Base-by-base conservation (phyloP, 2,888 invertebrate genomes). In the Deilephila porcellus region DNA sequence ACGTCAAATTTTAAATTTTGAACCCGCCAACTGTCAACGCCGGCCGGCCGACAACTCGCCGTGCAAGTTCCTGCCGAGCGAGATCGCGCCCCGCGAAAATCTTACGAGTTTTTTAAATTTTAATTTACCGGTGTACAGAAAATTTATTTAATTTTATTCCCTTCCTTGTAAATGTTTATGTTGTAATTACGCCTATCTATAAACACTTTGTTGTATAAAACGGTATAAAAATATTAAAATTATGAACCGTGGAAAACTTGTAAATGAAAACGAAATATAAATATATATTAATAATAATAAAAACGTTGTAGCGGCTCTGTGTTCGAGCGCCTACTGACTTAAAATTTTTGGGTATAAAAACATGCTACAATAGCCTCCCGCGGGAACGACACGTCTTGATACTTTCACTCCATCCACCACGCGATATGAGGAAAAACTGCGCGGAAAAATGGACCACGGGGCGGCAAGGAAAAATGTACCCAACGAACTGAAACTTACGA, bases 271-370 rank as follows among this genome's bases (percentile, higher is more conserved):
- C 94, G 93, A 94, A 94, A 94, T 94, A 94, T 94, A 94, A 94
- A 94, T 94, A 94, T 94, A 94, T 94, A 94, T 92, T 93, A 93
- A 92, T 93, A 93, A 91, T 92, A 93, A 93, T 94, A 94, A 92
- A 93, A 93, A 90, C 94, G 94, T 94, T 90, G 92, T 90, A 91
- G 93, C 93, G 88, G 93, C 91, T 90, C 94, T 84, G 94, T 91
- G 94, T 93, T 88, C 93, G 93, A 93, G 94, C 94, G 94, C 93
- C 94, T 94, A 94, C 94, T 94, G 94, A 94, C 93, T 94, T 94
- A 93, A 94, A 94, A 94, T 94, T 94, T 94, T 94, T 94, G 94
- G 94, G 94, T 91, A 94, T 94, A 94, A 94, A 94, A 94, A 94
- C 94, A 94, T 93, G 94, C 94, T 94, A 94, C 94, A 94, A 94